Evolutionary conservation across 53 echinoderm and acorn worm genomes (phyloP), one percentile per base, ranked within the genome.

Genomic region (Arbacia lixula): DNA sequence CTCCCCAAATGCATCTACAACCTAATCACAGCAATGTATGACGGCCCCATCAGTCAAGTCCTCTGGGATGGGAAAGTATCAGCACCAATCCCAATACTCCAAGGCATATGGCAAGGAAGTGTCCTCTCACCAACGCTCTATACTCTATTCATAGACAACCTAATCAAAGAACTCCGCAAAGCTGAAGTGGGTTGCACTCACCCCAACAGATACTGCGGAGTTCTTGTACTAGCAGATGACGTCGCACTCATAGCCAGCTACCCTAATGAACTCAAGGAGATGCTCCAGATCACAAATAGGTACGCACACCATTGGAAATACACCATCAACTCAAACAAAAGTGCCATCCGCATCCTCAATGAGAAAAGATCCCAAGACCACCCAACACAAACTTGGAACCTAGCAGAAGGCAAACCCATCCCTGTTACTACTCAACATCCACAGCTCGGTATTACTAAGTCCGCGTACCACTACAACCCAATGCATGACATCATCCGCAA

Each of bases 261-360:
- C 19, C 14, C 74, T 3, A 27, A 5, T 43, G 54, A 74, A 33
- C 74, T 74, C 8, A 52, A 74, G 20, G 33, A 52, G 6, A 74
- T 74, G 74, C 74, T 74, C 1, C 14, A 52, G 2, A 20, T 75
- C 33, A 55, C 36, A 33, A 12, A 20, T 20, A 14, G 54, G 5
- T 75, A 75, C 22, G 35, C 75, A 2, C 53, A 75, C 20, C 31
- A 5, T 2, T 53, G 75, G 75, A 54, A 55, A 54, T 75, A 75
- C 36, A 5, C 53, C 49, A 75, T 75, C 75, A 75, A 75, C 17
- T 34, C 75, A 1, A 33, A 53, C 17, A 75, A 75, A 21, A 75
- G 75, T 55, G 75, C 75, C 19, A 16, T 75, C 10, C 35, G 53
- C 1, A 22, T 75, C 19, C 34, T 71, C 51, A 46, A 43, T 50